Percentiles rank a stretch among this genome's conserved stretches.
phyloP scores from a whole-genome alignment of 2,888 invertebrate genomes.

The Drosophila incognita region DNA sequence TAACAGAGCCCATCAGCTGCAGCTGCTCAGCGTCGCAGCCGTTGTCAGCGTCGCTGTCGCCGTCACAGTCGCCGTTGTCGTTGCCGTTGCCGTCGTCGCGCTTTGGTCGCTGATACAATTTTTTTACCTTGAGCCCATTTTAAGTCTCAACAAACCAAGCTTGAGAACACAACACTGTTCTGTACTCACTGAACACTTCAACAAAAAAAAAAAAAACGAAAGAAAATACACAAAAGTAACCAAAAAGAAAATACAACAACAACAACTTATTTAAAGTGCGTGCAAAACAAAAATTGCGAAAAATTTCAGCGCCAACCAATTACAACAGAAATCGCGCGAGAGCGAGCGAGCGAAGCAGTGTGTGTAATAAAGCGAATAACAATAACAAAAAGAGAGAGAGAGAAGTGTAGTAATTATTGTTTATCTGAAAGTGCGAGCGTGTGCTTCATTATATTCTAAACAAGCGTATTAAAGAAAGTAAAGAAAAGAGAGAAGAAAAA shows the following conservation, averaged over 20 bases:
- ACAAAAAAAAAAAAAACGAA: conserved; percentile 3
- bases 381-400: conserved; percentile 3
- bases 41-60: conserved; percentile 20
- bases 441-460: conserved; percentile 5
- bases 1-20: conserved; percentile 55
- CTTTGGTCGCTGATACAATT: conserved; percentile 69
- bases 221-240: conserved; percentile 15
- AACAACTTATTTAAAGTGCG: conserved; percentile 39
- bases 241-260: conserved; percentile 8
- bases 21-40: conserved; percentile 31
- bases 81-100: conserved; percentile 41
- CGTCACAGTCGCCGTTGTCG: conserved; percentile 22
- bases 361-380: conserved; percentile 2
- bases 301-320: conserved; percentile 1
- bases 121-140: conserved; percentile 78
- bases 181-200: conserved; percentile 7
- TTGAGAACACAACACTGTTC: conserved; percentile 48
- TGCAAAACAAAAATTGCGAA: conserved; percentile 37
- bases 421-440: conserved; percentile 21
- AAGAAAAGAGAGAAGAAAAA: not conserved
- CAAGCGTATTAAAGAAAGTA: not conserved
- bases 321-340: not conserved
- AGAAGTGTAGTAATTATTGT: conserved; percentile 4
- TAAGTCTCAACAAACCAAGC: conserved; percentile 67
- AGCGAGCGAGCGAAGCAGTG: not conserved